Evolutionary conservation across 1,140 invertebrate species (phyloP), one percentile per base, ranked within the genome.

Genomic region (Camponotus floridanus): DNA sequence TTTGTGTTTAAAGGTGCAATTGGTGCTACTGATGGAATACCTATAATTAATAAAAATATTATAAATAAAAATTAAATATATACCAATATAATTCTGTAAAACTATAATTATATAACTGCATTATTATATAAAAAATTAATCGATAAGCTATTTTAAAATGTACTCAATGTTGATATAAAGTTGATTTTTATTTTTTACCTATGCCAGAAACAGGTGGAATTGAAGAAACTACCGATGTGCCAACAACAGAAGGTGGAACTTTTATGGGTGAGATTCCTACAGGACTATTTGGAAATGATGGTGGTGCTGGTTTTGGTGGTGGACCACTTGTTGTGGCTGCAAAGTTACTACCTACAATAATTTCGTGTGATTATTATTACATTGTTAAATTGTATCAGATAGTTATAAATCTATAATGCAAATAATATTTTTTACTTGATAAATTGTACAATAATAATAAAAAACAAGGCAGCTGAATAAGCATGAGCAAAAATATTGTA

Each of bases 221-320:
- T 9, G 93, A 91, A 78, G 92, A 88, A 86, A 91, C 86, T 57
- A 90, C 83, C 42, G 86, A 55, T 8, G 86, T 48, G 36, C 76
- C 88, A 68, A 90, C 74, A 39, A 73, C 80, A 15, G 91, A 13
- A n/a, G 90, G 11, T 68, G 91, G 71, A 45, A 90, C 74, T 78
- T 92, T 93, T 11, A 92, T 85, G 21, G 93, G 91, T 31, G 93
- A 91, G 7, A 90, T 90, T 61, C 88, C 88, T 48, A 94, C 91
- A 73, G 94, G 94, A 88, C 94, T 95, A 70, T 93, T 95, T 86
- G 94, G 94, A 92, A 95, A 95, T 6, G 94, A 95, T 51, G 94
- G 94, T 48, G 94, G 94, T 78, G 93, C 92, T 78, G 94, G 94
- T 86, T 95, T 95, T 65, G 94, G 94, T 31, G 94, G 94, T 55